Conservation (phyloP, 1,140 invertebrate species). For the Drosophila kanapiae region DNA sequence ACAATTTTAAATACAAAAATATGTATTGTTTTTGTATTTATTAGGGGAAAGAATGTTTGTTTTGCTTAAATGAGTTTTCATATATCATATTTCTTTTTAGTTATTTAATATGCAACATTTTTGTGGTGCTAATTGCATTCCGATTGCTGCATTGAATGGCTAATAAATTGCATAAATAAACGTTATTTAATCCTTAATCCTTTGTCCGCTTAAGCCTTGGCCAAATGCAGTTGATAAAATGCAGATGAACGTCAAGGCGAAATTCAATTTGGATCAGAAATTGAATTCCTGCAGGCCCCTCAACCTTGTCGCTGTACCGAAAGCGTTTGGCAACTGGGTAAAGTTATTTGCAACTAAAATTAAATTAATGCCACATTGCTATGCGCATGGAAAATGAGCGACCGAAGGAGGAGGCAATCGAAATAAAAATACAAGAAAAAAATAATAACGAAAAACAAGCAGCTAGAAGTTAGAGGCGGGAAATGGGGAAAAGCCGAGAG, state of each 20-base stretch:
- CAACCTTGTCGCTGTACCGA: too few relatives aligned
- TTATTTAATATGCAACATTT: too few relatives aligned
- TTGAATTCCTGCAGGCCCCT: conserved; percentile 3
- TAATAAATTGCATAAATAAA: conserved; percentile 1
- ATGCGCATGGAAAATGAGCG: conserved; percentile 51
- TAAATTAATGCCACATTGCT: conserved; percentile 60
- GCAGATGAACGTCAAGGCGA: neutral
- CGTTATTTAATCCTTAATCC: conserved; percentile 13
- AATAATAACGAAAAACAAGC: conserved; percentile 5
- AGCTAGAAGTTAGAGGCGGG: neutral
- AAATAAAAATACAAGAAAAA: conserved; percentile 14
- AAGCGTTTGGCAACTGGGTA: conserved; percentile 11
- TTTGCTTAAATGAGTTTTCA: neutral
- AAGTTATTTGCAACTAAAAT: conserved; percentile 54
- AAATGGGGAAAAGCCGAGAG: neutral
- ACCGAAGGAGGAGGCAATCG: conserved; percentile 18
- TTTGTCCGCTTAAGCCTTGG: neutral
- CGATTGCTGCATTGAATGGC: neutral
- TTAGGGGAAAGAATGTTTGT: neutral
- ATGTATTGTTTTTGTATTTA: neutral
- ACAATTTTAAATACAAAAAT: neutral
- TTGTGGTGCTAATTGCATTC: neutral
- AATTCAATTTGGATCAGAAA: conserved; percentile 25
- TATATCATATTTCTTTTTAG: too few relatives aligned
- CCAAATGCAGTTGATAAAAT: conserved; percentile 24